These are phyloP conservation scores for Coptodon bakossiorum DNA, from an alignment of 2,113 vertebrate genomes.

Conservation along the genomic window DNA sequence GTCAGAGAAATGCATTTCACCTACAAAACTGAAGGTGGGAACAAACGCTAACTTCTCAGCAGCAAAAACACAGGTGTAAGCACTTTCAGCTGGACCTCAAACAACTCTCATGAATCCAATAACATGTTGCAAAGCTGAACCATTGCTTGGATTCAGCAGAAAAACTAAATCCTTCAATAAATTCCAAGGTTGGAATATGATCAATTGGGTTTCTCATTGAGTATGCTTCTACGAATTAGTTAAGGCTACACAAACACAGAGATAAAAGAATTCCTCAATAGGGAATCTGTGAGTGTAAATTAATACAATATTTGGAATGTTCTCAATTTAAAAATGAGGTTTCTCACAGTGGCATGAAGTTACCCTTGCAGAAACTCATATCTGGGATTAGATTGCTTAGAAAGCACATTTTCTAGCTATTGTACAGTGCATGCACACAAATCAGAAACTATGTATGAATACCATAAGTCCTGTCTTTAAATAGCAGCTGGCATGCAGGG, in stretches of 20 bases:
- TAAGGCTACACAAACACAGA: neutral
- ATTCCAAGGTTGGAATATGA: conserved; percentile 6
- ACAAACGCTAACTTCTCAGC: neutral
- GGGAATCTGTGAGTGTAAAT: neutral
- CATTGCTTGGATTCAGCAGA: neutral
- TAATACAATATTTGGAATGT: neutral
- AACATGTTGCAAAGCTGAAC: neutral
- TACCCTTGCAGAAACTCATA: neutral
- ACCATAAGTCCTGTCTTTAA: neutral
- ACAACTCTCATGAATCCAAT: neutral
- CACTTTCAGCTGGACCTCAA: neutral
- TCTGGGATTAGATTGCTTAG: neutral
- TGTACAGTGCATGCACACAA: neutral
- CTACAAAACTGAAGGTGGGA: neutral
- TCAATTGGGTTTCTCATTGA: neutral
- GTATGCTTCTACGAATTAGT: neutral
- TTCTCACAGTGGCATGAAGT: neutral
- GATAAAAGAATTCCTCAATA: neutral
- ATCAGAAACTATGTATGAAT: neutral
- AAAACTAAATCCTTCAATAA: neutral
- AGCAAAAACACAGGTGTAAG: neutral
- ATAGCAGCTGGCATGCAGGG: neutral
- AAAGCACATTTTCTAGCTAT: neutral
- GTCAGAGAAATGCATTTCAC: neutral
- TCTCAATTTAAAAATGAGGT: neutral